Percentiles rank a stretch among this genome's conserved stretches.
Evolutionary conservation across 1,140 invertebrate species (phyloP).

Genomic region (Zeugodacus cucurbitae): DNA sequence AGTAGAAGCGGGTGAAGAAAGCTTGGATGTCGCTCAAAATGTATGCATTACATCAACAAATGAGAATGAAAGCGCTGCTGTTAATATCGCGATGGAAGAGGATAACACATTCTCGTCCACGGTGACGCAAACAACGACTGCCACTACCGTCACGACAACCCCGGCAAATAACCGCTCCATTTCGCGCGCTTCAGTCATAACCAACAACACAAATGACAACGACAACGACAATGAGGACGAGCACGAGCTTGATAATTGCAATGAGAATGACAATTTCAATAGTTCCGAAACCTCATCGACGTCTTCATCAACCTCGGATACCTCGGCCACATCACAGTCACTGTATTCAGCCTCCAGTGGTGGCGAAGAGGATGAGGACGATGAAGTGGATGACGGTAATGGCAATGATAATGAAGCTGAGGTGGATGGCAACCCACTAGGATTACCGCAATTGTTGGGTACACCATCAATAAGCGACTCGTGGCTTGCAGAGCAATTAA

Average conservation of each 20-base stretch:
- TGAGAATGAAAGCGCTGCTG: neutral
- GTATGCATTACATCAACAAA: neutral
- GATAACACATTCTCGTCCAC: constrained; percentile 10
- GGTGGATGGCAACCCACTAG: neutral
- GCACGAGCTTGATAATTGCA: neutral
- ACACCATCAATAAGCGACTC: neutral
- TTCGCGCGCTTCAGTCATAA: neutral
- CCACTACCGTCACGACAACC: neutral
- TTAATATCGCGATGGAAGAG: neutral
- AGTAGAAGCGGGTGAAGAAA: neutral
- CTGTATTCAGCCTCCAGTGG: constrained; percentile 5
- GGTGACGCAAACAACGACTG: constrained; percentile 40
- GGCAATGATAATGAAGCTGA: neutral
- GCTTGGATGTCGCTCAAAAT: neutral
- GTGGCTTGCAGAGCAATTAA: neutral
- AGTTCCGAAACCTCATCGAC: constrained; percentile 1
- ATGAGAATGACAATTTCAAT: constrained; percentile 4
- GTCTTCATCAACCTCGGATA: neutral
- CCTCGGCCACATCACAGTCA: neutral
- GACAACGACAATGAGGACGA: neutral
- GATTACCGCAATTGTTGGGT: neutral
- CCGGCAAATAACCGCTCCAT: constrained; percentile 13
- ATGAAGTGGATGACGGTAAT: neutral
- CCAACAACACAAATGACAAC: constrained; percentile 17
- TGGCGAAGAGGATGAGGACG: neutral